These are phyloP conservation scores for Erebia ligea DNA, from an alignment of 2,888 invertebrate species.

Conservation along the genomic window DNA sequence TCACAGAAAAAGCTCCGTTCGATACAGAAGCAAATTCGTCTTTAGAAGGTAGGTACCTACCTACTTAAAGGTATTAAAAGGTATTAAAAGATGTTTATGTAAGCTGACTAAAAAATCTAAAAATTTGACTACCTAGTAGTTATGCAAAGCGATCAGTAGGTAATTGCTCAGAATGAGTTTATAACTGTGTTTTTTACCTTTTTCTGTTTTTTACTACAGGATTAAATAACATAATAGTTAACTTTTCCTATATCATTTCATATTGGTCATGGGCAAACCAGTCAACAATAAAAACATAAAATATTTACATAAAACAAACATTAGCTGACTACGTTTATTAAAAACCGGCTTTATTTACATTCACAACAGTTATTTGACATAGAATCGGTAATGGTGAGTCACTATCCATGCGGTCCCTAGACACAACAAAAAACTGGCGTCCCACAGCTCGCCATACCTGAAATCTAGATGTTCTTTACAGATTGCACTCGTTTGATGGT, in stretches of 20 bases:
- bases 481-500: constrained; percentile 56
- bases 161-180: background rate
- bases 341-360: constrained; percentile 12
- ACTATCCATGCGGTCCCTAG: constrained; percentile 28
- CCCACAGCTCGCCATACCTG: constrained; percentile 30
- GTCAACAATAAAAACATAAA: background rate
- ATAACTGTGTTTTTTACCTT: background rate
- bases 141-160: no score
- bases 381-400: constrained; percentile 42
- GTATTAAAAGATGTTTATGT: no score
- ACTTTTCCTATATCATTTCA: background rate
- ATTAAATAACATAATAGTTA: no score
- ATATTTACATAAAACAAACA: constrained; percentile 12
- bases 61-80: background rate
- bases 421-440: constrained; percentile 34
- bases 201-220: background rate
- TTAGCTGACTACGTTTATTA: background rate
- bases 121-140: no score
- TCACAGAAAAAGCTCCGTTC: no score
- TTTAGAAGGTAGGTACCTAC: background rate
- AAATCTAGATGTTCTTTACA: constrained; percentile 44
- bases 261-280: background rate
- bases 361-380: constrained; percentile 43
- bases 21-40: no score
- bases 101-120: no score